Evolutionary conservation across 2,113 vertebrate genomes (phyloP), one percentile per base, ranked within the genome.

Genomic region (Ictalurus punctatus): DNA sequence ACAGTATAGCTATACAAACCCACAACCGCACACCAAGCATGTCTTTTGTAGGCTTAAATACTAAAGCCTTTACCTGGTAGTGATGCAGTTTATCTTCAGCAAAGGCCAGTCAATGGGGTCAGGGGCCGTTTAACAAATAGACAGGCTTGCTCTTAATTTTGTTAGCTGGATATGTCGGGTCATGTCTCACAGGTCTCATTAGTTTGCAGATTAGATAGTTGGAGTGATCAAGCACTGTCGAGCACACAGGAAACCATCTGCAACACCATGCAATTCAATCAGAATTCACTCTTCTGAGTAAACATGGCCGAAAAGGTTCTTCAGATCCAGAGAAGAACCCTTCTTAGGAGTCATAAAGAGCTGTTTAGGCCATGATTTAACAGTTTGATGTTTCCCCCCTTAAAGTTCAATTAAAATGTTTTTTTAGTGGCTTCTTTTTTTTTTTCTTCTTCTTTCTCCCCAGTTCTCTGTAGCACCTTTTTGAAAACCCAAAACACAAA

Each of bases 161-260:
- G 13, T 74, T 74, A 37, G 10, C 44, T 52, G 23, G 23, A 52
- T 12, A 52, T 27, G 23, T 52, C 44, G 27, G 13, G 9, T 48
- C 74, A 52, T 78, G 74, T 27, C 19, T 78, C 6, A 1, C 12
- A 2, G 6, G 74, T 52, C 10, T 52, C 44, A 16, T 52, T 25
- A 78, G 74, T 52, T 27, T 78, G 44, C 74, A 78, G 23, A n/a
- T 78, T 78, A 52, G 44, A 78, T 78, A 23, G 23, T 78, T 74
- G 17, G 37, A 10, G 21, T 74, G 34, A 40, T 74, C 23, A 71
- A 34, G n/a, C n/a, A 34, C 63, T 1, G 17, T 7, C 17, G 21
- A 40, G 37, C 40, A 44, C 40, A 78, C 37, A 78, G 74, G 23
- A 27, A 78, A 27, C 44, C 78, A 79, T n/a, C 44, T 54, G 25